Base-by-base conservation (phyloP, 92 coral and sea anemone species). In the Bergia sp. region DNA sequence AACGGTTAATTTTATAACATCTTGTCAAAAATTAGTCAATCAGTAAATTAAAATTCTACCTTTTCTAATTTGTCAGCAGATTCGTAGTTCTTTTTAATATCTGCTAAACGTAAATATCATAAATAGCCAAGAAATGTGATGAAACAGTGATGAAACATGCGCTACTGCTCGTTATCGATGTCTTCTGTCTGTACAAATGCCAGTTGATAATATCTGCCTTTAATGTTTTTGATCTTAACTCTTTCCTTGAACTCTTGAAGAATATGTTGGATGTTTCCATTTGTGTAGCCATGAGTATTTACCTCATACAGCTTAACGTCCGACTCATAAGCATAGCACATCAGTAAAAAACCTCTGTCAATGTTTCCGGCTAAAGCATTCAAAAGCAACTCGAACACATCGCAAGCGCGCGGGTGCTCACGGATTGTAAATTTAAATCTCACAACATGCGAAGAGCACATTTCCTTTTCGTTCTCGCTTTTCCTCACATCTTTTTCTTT, bases 341-440 rank as follows among this genome's bases (percentile, higher is more conserved):
- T 65, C 47, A 84, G 77, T 69, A 84, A 67, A 45, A 45, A 69
- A 55, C 66, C 78, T 71, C 44, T 44, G 61, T 84, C 65, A 7
- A 69, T 47, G 39, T 84, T 44, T 69, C 79, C 87, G 1, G 87
- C 87, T 64, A 84, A 15, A 71, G 87, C 50, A 8, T 73, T 69
- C 29, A 84, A 57, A 69, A 84, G 87, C 45, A 84, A 18, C 45
- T 84, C 87, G n/a, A 84, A 84, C 37, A 84, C 87, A 47, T 71
- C 55, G 43, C 43, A 84, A 45, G 87, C 87, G 64, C 87, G 87
- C 57, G 87, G 87, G 78, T 84, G 87, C 87, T 84, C 87, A 50
- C 87, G 87, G 67, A 84, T 55, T 29, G 79, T 84, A 15, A 71
- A 84, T 11, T 71, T 84, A 45, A 84, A 84, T 38, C 77, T 64